These are phyloP conservation scores for Panurus biarmicus DNA, from an alignment of 2,113 vertebrate species.

Conservation along the genomic window DNA sequence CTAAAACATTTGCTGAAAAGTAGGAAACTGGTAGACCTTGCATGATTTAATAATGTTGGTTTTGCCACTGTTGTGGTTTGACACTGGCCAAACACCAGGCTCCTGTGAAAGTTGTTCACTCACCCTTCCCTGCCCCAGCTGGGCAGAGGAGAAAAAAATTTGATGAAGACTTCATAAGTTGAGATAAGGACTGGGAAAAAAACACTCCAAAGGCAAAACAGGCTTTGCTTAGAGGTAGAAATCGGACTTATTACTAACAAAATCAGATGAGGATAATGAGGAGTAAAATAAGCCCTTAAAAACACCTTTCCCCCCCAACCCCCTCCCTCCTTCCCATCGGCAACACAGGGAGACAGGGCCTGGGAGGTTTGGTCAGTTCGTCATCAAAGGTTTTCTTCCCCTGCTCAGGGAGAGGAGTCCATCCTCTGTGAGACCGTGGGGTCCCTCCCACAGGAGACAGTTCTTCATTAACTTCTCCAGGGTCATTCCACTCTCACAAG, in stretches of 20 bases:
- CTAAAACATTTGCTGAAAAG: not conserved
- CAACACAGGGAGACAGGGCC: not conserved
- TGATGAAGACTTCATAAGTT: not conserved
- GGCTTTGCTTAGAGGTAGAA: not conserved
- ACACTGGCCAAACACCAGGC: not conserved
- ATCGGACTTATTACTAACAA: not conserved
- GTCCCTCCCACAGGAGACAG: not conserved
- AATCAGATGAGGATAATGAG: not conserved
- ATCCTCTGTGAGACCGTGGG: not conserved
- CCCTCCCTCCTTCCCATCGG: not conserved
- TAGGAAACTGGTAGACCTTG: not conserved
- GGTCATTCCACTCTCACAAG: not conserved
- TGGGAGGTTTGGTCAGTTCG: not conserved
- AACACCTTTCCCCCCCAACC: not conserved
- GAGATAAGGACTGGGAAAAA: not conserved
- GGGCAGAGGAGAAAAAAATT: not conserved
- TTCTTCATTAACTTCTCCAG: not conserved
- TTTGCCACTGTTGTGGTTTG: not conserved
- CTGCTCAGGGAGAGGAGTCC: not conserved
- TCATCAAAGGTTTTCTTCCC: not conserved
- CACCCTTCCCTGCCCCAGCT: not conserved
- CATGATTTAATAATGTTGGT: rapidly evolving
- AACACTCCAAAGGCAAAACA: not conserved
- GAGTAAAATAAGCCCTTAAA: not conserved
- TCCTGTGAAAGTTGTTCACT: not conserved